phyloP scores from a whole-genome alignment of 2,888 invertebrate genomes.

The Calephelis perditalis region DNA sequence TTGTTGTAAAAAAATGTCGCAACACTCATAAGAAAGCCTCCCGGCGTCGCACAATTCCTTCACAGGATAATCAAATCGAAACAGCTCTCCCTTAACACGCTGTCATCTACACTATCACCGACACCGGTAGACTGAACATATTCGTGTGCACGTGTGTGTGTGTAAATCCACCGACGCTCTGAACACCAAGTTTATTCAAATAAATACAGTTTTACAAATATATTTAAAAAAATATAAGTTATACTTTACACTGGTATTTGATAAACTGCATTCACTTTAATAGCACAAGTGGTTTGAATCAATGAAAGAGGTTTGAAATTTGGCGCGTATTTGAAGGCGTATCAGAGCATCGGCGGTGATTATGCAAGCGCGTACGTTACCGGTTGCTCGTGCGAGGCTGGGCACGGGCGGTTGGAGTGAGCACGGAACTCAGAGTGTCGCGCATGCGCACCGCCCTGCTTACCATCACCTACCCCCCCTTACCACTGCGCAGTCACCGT shows the following conservation, averaged over 20 bases:
- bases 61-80: constrained; percentile 5
- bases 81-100: constrained; percentile 7
- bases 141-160: constrained; percentile 12
- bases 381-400: constrained; percentile 20
- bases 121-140: constrained; percentile 12
- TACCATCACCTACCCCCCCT: constrained; percentile 8
- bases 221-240: no score
- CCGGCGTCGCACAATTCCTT: constrained; percentile 12
- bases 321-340: constrained; percentile 13
- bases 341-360: constrained; percentile 28
- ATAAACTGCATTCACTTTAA: constrained; percentile 8
- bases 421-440: constrained; percentile 56
- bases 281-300: not conserved
- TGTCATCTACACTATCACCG: constrained; percentile 9
- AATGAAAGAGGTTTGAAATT: constrained; percentile 2
- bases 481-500: constrained; percentile 3
- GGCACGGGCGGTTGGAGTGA: constrained; percentile 54
- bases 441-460: constrained; percentile 26
- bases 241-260: no score
- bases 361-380: constrained; percentile 29
- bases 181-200: constrained; percentile 2
- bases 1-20: constrained; percentile 10
- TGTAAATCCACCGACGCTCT: constrained; percentile 7
- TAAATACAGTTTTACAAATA: constrained; percentile 5
- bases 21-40: constrained; percentile 10